phyloP scores from a whole-genome alignment of 2,113 vertebrate genomes.

The Microcebus ravelobensis region DNA sequence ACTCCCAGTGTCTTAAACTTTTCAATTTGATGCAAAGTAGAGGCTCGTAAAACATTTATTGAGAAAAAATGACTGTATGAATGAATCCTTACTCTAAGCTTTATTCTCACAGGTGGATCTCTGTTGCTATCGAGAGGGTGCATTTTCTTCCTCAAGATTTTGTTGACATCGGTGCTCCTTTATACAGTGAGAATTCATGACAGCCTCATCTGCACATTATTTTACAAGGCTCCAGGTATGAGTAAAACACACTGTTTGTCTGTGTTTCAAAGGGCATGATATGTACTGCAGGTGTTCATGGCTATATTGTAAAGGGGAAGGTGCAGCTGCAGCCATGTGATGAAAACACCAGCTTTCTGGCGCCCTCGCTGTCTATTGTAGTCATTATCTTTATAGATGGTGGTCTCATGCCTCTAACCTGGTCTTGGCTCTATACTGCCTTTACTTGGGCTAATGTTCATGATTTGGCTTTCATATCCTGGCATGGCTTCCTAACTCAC shows the following conservation, averaged over 20 bases:
- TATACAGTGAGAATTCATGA: not conserved
- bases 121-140: not conserved
- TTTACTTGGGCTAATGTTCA: not conserved
- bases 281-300: not conserved
- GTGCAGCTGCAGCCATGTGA: no score
- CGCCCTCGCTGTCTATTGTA: not conserved
- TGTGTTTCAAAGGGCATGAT: not conserved
- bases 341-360: not conserved
- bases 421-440: no score
- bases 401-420: not conserved
- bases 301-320: not conserved
- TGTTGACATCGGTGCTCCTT: not conserved
- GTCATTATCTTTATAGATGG: not conserved
- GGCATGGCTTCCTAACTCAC: not conserved
- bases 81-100: not conserved
- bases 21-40: not conserved
- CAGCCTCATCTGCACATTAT: not conserved
- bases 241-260: not conserved
- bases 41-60: not conserved
- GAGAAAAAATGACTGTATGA: not conserved
- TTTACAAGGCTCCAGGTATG: not conserved
- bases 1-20: not conserved
- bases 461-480: not conserved
- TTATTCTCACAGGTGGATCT: not conserved
- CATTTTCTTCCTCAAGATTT: not conserved